A percentile compares a stretch with the other conserved stretches of the same genome.
Conservation (phyloP, 1,140 invertebrate species). For the Heliconius hermathena region DNA sequence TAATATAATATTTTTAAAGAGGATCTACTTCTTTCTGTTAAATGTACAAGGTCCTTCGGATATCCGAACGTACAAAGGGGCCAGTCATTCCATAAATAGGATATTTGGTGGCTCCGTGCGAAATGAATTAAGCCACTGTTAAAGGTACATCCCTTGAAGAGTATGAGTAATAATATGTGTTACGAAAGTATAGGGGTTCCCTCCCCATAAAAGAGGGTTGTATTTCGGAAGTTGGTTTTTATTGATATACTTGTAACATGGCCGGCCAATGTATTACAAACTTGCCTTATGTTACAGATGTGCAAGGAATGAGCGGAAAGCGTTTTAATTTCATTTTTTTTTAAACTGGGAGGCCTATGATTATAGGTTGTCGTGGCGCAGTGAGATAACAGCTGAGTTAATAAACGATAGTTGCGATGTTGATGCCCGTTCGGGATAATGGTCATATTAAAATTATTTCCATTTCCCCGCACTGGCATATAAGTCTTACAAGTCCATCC, state of each 20-base stretch:
- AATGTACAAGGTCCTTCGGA: constrained; percentile 37
- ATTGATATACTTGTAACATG: constrained; percentile 51
- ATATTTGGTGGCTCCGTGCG: constrained; percentile 27
- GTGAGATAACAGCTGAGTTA: no score
- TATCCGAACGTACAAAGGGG: constrained; percentile 40
- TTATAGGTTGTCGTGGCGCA: no score
- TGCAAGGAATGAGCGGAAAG: constrained; percentile 38
- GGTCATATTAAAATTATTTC: no score
- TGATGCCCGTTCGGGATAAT: no score
- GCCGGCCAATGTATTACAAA: constrained; percentile 49
- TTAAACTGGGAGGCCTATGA: neutral
- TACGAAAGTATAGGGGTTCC: constrained; percentile 13
- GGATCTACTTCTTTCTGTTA: constrained; percentile 36
- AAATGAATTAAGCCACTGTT: neutral
- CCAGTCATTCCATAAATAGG: constrained; percentile 29
- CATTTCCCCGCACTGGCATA: no score
- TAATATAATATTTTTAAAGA: constrained; percentile 12
- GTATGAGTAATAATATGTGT: constrained; percentile 1
- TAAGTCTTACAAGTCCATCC: no score
- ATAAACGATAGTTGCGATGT: no score
- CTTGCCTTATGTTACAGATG: constrained; percentile 32
- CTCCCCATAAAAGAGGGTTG: constrained; percentile 47
- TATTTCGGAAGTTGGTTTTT: constrained; percentile 53
- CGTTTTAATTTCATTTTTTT: neutral
- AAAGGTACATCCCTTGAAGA: neutral